A percentile compares a stretch with the other conserved stretches of the same genome.
Evolutionary conservation across 2,888 invertebrate genomes (phyloP).

Genomic region (Leptopilina syphax): DNA sequence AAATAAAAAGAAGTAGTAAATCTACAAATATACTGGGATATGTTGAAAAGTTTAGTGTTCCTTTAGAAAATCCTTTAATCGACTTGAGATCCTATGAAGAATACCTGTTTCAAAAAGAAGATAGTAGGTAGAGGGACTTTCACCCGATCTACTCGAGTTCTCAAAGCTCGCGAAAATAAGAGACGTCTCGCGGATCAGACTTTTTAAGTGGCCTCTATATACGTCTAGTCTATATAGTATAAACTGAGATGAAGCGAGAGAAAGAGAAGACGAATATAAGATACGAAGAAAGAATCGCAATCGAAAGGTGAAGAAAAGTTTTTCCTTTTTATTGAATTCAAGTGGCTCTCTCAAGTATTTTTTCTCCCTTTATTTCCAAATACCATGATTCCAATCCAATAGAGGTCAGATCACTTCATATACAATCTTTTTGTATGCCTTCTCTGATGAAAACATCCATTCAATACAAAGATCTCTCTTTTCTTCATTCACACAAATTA

Average conservation of each 20-base stretch:
- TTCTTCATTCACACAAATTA: too few relatives aligned
- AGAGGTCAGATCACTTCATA: too few relatives aligned
- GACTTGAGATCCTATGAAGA: slow-evolving; percentile 28
- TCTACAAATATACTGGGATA: not conserved
- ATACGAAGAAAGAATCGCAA: not conserved
- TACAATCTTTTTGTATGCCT: too few relatives aligned
- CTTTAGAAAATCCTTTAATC: slow-evolving; percentile 28
- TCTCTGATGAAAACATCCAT: not conserved
- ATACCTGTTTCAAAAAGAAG: slow-evolving; percentile 35
- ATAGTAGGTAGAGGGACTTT: not conserved
- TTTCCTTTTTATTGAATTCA: not conserved
- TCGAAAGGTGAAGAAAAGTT: slow-evolving; percentile 7
- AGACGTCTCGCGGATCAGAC: slow-evolving; percentile 32
- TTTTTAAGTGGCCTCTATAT: slow-evolving; percentile 22
- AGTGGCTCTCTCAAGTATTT: not conserved
- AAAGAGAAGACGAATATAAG: slow-evolving; percentile 21
- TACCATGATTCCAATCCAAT: too few relatives aligned
- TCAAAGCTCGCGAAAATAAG: slow-evolving; percentile 29
- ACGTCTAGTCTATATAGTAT: too few relatives aligned
- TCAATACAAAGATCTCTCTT: too few relatives aligned
- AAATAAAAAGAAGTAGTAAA: not conserved
- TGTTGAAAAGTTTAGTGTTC: slow-evolving; percentile 27
- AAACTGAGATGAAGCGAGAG: too few relatives aligned
- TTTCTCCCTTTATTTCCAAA: too few relatives aligned
- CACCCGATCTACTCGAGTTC: slow-evolving; percentile 4